Base-by-base conservation (phyloP, 2,888 invertebrate genomes). In the Netelia fuscicornis region DNA sequence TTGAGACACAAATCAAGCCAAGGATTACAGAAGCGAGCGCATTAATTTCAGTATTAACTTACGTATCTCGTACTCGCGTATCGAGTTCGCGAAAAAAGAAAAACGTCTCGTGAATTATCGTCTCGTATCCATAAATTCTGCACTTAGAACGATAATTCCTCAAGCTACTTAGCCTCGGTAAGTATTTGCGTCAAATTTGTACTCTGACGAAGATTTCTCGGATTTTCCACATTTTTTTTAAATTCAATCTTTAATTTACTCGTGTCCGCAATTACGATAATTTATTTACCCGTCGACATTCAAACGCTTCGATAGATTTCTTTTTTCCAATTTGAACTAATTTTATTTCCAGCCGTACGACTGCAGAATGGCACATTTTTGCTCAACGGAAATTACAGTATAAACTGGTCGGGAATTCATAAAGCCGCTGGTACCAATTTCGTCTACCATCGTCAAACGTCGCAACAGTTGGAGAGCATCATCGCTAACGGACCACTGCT, bases 381-480 rank as follows among this genome's bases (percentile, higher is more conserved):
- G 86, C 95, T 98, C 90, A 98, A 98, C 93, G 98, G 98, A 0
- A 97, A 98, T 92, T 97, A 97, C 94, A 89, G 87, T 81, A 95
- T 97, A 85, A 97, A 97, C 87, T 95, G 96, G 90, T 95, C 96
- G 80, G 96, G 97, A n/a, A 95, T 95, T 13, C 97, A 97, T 90
- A 96, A 96, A 87, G 97, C 96, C 2, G 97, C 96, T 2, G 98
- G 98, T 0, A 96, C 98, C 0, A 95, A 96, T 83, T 98, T 98
- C 92, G 94, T 96, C 76, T 98, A 98, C 94, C 95, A 96, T 81
- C 96, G 97, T 85, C 96, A 96, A 87, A 96, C 96, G 89, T 96
- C 96, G 74, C 92, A 94, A 81, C 88, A 90, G 83, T 86, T 91
- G 87, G 98, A 98, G 93, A 96, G 96, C 90, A 96, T 98, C 72